Evolutionary conservation across 2,113 vertebrate genomes (phyloP).

Genomic region (Hassar affinis): DNA sequence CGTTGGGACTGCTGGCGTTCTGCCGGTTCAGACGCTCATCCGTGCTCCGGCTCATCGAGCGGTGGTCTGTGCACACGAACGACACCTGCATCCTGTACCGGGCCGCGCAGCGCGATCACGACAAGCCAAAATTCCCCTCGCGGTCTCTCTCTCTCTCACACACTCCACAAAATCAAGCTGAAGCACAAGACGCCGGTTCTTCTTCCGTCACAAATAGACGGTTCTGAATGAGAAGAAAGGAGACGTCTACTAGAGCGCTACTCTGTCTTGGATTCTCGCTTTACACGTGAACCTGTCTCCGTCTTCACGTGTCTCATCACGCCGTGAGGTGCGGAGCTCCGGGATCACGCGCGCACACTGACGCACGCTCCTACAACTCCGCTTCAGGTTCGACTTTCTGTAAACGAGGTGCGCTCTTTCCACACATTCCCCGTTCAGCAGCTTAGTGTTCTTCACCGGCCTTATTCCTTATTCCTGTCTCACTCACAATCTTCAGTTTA

Average conservation of each 20-base stretch:
- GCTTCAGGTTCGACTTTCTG: neutral
- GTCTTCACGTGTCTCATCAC: neutral
- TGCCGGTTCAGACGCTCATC: conserved; percentile 88
- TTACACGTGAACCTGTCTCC: neutral
- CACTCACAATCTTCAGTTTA: neutral
- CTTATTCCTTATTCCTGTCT: neutral
- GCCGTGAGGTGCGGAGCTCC: neutral
- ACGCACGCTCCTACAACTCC: neutral
- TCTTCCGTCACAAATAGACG: neutral
- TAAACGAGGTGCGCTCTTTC: neutral
- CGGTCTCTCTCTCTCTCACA: neutral
- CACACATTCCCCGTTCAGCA: conserved; percentile 1
- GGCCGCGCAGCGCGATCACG: conserved; percentile 1
- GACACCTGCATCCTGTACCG: conserved; percentile 88
- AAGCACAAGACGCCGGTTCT: neutral
- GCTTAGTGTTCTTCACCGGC: neutral
- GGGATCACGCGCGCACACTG: neutral
- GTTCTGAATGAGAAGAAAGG: neutral
- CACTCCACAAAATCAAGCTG: neutral
- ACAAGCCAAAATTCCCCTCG: conserved; percentile 24
- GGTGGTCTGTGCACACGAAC: conserved; percentile 90
- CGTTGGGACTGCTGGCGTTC: conserved; percentile 85
- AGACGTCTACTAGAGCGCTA: neutral
- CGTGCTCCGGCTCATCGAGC: conserved; percentile 82
- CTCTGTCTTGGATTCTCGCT: neutral